Evolutionary conservation across 2,888 invertebrate species (phyloP).

Genomic region (Lasioglossum figueresi): DNA sequence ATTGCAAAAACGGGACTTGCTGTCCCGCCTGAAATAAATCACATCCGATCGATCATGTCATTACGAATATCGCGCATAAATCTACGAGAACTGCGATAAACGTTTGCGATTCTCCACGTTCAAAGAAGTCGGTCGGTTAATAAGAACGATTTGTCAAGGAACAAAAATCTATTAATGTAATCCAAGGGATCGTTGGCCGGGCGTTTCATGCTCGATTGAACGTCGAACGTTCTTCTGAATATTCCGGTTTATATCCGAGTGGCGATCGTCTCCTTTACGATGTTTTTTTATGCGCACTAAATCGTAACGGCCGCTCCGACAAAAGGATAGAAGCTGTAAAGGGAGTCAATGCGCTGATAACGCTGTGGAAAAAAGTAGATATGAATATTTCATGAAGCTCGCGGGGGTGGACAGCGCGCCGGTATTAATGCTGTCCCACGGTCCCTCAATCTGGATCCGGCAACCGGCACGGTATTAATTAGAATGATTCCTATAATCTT

Average conservation of each 20-base stretch:
- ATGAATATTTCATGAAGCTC: slow-evolving; percentile 48
- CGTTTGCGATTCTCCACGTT: neutral
- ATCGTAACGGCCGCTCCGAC: slow-evolving; percentile 40
- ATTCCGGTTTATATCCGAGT: slow-evolving; percentile 35
- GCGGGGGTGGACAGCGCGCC: neutral
- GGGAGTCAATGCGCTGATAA: slow-evolving; percentile 24
- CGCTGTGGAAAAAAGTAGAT: slow-evolving; percentile 7
- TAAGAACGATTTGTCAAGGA: neutral
- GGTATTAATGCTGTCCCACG: slow-evolving; percentile 4
- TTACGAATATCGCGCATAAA: neutral
- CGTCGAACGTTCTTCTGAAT: slow-evolving; percentile 36
- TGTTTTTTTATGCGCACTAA: slow-evolving; percentile 41
- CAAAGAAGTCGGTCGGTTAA: neutral
- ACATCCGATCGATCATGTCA: neutral
- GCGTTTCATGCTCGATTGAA: slow-evolving; percentile 17
- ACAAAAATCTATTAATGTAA: neutral
- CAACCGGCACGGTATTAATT: slow-evolving; percentile 29
- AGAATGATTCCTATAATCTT: slow-evolving; percentile 12
- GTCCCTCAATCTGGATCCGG: slow-evolving; percentile 3
- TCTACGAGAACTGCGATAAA: neutral
- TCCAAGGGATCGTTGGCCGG: neutral
- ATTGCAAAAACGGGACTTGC: no score
- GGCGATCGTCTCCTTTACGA: slow-evolving; percentile 37
- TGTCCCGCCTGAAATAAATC: no score
- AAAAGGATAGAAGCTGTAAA: slow-evolving; percentile 29